Percentiles rank a stretch among this genome's conserved stretches.
Evolutionary conservation across 2,113 vertebrate species (phyloP).

Genomic region (Crotalus helleri): DNA sequence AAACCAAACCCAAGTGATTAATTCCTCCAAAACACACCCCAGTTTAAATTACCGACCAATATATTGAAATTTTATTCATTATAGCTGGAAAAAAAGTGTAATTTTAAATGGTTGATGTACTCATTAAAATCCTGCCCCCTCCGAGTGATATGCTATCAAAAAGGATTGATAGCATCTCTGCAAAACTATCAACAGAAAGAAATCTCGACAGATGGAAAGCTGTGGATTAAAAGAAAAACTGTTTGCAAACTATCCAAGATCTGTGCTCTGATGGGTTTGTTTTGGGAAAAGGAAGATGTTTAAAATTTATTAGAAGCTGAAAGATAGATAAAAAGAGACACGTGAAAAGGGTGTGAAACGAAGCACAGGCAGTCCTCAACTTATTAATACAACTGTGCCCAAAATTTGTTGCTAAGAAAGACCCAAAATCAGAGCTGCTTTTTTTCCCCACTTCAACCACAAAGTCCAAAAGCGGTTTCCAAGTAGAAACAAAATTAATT

Average conservation of each 20-base stretch:
- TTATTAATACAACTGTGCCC: no score
- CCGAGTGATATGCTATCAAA: background rate
- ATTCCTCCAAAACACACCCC: background rate
- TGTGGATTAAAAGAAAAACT: background rate
- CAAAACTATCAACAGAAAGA: background rate
- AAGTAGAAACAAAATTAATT: background rate
- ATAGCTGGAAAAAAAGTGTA: background rate
- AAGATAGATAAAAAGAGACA: background rate
- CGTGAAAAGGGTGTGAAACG: background rate
- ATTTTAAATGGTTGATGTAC: background rate
- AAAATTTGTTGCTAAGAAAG: no score
- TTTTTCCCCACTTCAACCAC: background rate
- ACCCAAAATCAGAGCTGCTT: no score
- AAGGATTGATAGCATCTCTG: background rate
- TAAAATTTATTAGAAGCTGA: background rate
- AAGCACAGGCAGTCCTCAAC: background rate
- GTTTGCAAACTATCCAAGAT: background rate
- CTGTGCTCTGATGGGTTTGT: background rate
- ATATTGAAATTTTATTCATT: background rate
- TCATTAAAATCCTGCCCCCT: background rate
- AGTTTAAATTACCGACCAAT: background rate
- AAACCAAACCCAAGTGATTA: background rate
- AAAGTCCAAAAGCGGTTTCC: background rate
- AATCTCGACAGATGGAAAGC: background rate
- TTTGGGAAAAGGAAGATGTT: background rate